phyloP scores from a whole-genome alignment of 2,888 invertebrate genomes.

The Melinaea marsaeus region DNA sequence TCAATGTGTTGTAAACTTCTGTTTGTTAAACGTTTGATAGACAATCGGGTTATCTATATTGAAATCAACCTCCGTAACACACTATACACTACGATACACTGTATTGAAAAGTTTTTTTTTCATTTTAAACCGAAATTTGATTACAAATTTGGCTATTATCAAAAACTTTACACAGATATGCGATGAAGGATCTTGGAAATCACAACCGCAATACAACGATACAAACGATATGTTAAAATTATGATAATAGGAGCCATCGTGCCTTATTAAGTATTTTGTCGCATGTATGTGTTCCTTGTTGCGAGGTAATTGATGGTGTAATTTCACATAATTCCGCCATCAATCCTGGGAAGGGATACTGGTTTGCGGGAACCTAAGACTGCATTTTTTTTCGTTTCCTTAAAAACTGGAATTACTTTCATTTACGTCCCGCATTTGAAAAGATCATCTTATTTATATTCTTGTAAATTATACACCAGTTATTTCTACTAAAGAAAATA shows the following conservation, averaged over 20 bases:
- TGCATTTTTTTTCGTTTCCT: neutral
- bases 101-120: too few relatives aligned
- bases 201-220: constrained; percentile 1
- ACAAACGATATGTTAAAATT: constrained; percentile 12
- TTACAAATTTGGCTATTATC: neutral
- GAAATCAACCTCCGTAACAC: too few relatives aligned
- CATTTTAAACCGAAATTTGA: neutral
- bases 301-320: constrained; percentile 17
- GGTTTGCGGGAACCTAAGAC: constrained; percentile 9
- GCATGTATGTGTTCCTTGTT: constrained; percentile 13
- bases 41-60: too few relatives aligned
- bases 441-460: neutral
- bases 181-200: neutral
- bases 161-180: neutral
- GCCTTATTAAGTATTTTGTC: constrained; percentile 18
- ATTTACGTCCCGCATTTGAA: constrained; percentile 1
- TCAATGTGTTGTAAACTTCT: too few relatives aligned
- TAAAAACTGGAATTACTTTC: constrained; percentile 5
- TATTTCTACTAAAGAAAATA: too few relatives aligned
- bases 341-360: constrained; percentile 16
- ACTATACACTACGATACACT: too few relatives aligned
- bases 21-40: too few relatives aligned
- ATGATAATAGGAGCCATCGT: constrained; percentile 1
- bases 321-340: constrained; percentile 19
- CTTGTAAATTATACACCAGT: constrained; percentile 3